Evolutionary conservation across 2,113 vertebrate species (phyloP).

Genomic region (Tympanuchus pallidicinctus): DNA sequence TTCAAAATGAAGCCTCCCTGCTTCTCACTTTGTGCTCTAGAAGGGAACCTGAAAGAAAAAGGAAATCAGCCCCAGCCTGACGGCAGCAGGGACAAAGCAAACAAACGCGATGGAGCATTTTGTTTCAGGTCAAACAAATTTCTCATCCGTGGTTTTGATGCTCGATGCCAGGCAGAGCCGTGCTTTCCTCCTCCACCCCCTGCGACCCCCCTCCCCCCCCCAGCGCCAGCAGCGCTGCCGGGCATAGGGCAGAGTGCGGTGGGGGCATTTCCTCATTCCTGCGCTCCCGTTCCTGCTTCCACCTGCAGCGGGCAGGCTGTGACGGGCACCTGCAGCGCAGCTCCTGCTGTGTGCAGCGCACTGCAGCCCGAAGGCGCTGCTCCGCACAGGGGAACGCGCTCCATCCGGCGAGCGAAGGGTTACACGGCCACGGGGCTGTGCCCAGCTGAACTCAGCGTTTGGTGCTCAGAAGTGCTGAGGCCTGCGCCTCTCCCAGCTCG

Average conservation of each 20-base stretch:
- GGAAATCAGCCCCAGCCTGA: constrained; percentile 4
- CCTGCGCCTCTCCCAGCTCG: not conserved
- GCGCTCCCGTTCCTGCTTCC: not conserved
- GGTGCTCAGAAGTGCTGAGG: constrained; percentile 45
- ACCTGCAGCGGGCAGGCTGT: not conserved
- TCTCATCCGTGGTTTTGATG: not conserved
- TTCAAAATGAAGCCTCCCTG: not conserved
- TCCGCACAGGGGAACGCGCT: accelerated
- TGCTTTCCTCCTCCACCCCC: not conserved
- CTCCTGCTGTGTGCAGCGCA: not conserved
- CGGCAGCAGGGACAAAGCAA: not conserved
- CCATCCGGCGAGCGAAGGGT: not conserved
- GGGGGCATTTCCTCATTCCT: constrained; percentile 33
- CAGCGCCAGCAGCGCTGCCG: not conserved
- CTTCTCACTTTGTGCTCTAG: constrained; percentile 27
- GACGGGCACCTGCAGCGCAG: too few species aligned
- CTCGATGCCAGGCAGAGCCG: not conserved
- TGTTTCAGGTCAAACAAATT: not conserved
- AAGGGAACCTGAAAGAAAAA: not conserved
- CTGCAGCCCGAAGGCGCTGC: accelerated
- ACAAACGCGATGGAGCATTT: constrained; percentile 20
- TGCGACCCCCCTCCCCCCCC: not conserved
- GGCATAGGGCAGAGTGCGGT: not conserved
- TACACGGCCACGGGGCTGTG: not conserved
- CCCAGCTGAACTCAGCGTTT: constrained; percentile 63